phyloP scores from a whole-genome alignment of 1,140 invertebrate genomes.

The Fopius arisanus region DNA sequence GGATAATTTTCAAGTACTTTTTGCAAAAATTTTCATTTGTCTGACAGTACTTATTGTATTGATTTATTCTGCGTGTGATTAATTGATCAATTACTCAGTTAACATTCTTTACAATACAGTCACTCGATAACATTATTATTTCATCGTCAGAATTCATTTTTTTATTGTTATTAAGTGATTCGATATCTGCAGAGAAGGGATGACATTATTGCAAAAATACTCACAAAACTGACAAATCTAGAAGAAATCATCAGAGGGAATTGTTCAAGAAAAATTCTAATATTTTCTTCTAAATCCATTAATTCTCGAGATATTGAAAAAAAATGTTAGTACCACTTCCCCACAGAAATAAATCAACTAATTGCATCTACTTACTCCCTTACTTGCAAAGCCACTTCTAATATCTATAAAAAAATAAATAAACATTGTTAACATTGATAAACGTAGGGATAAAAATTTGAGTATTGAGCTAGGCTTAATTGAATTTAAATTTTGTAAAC shows the following conservation, averaged over 20 bases:
- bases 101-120: not conserved
- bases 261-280: too few relatives aligned
- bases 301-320: too few relatives aligned
- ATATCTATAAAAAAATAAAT: slow-evolving; percentile 10
- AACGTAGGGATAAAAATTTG: slow-evolving; percentile 1
- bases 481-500: slow-evolving; percentile 33
- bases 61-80: not conserved
- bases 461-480: slow-evolving; percentile 16
- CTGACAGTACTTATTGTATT: not conserved
- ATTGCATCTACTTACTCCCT: not conserved
- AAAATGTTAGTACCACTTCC: not conserved
- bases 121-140: slow-evolving; percentile 1
- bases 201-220: not conserved
- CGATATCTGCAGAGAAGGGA: not conserved
- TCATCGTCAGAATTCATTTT: not conserved
- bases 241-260: too few relatives aligned
- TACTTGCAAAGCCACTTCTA: not conserved
- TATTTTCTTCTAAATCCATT: too few relatives aligned
- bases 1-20: not conserved
- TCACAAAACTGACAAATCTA: too few relatives aligned
- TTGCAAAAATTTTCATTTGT: not conserved
- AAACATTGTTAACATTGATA: not conserved
- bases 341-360: not conserved
- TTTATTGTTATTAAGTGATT: not conserved
- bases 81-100: not conserved